Percentiles rank a stretch among this genome's conserved stretches.
Conservation (phyloP, 2,797 vertebrate species). For the Discoglossus pictus region DNA sequence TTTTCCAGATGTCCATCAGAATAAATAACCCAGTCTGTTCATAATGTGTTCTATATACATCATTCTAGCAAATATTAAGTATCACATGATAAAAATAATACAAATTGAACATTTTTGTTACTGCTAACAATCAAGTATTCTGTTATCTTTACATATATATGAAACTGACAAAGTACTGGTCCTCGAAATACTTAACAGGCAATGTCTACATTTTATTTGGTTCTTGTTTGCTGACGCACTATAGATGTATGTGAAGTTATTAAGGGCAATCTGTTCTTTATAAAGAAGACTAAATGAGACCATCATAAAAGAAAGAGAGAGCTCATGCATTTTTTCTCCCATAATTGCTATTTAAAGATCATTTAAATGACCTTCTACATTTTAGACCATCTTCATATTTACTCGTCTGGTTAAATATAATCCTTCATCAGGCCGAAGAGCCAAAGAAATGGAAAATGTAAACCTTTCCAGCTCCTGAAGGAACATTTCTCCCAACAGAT, state of each 20-base stretch:
- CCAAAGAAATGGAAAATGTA: slow-evolving; percentile 87
- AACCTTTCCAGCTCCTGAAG: slow-evolving; percentile 79
- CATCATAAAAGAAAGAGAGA: slow-evolving; percentile 2
- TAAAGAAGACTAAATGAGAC: slow-evolving; percentile 6
- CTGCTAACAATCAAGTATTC: too few relatives aligned
- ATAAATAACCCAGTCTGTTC: too few relatives aligned
- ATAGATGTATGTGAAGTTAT: not conserved
- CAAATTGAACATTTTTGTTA: too few relatives aligned
- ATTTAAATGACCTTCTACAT: slow-evolving; percentile 76
- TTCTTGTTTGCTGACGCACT: not conserved
- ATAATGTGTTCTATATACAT: too few relatives aligned
- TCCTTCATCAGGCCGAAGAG: slow-evolving; percentile 68
- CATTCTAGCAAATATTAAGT: too few relatives aligned
- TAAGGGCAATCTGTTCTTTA: slow-evolving; percentile 41
- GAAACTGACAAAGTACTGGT: not conserved
- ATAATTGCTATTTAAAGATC: slow-evolving; percentile 87
- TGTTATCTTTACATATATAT: fast-evolving
- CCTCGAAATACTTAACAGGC: slow-evolving; percentile 15
- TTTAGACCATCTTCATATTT: slow-evolving; percentile 82
- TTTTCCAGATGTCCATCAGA: too few relatives aligned
- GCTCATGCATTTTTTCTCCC: slow-evolving; percentile 48
- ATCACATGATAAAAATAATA: too few relatives aligned
- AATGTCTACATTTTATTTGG: slow-evolving; percentile 11
- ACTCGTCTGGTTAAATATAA: slow-evolving; percentile 76
- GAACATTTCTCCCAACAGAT: slow-evolving; percentile 88